These are phyloP conservation scores for Perithous albicinctus DNA, from an alignment of 2,888 invertebrate species.

Conservation along the genomic window DNA sequence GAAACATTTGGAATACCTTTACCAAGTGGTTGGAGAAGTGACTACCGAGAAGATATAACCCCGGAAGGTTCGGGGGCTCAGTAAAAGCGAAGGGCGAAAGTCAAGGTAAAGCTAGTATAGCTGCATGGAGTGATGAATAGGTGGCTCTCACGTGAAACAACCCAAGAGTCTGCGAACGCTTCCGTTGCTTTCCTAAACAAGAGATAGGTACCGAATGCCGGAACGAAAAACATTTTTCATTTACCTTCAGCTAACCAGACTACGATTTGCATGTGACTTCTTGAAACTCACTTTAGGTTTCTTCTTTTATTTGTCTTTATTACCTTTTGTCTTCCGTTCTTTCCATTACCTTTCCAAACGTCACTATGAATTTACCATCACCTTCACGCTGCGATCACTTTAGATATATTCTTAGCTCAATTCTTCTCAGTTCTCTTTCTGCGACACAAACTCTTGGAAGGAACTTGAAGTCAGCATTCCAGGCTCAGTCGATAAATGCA, in stretches of 20 bases:
- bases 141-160: conserved; percentile 31
- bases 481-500: neutral
- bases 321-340: neutral
- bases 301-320: neutral
- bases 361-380: neutral
- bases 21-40: neutral
- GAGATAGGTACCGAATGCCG: neutral
- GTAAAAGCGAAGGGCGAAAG: conserved; percentile 1
- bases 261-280: conserved; percentile 27
- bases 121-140: conserved; percentile 32
- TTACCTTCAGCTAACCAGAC: conserved; percentile 7
- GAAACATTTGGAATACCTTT: neutral
- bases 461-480: neutral
- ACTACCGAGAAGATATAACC: neutral
- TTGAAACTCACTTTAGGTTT: neutral
- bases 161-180: neutral
- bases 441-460: neutral
- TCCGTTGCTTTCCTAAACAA: neutral
- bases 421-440: neutral
- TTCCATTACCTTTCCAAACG: neutral
- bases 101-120: conserved; percentile 22
- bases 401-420: neutral
- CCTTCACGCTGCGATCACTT: neutral
- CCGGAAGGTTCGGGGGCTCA: neutral
- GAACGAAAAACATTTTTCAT: conserved; percentile 22